Percentiles rank a stretch among this genome's conserved stretches.
These are phyloP conservation scores for Drosophila mercatorum DNA, from an alignment of 2,888 invertebrate species.

Conservation along the genomic window DNA sequence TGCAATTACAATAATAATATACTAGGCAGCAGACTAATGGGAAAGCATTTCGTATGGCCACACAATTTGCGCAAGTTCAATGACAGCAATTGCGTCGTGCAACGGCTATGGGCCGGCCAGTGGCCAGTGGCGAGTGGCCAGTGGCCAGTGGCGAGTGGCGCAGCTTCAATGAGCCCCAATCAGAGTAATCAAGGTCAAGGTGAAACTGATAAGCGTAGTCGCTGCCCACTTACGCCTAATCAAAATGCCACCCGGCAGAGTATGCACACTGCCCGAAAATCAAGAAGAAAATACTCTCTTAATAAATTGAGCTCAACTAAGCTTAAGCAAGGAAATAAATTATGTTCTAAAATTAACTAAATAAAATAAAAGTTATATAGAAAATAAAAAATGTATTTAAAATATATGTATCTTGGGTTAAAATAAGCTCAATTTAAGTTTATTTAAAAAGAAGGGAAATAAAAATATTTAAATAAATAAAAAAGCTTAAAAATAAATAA, in stretches of 20 bases:
- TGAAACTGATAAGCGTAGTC: constrained; percentile 68
- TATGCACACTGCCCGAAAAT: constrained; percentile 42
- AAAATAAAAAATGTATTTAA: no score
- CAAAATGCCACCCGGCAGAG: constrained; percentile 60
- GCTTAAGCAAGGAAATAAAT: no score
- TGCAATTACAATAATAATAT: neutral
- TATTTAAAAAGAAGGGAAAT: neutral
- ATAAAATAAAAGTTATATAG: no score
- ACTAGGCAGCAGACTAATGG: no score
- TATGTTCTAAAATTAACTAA: neutral
- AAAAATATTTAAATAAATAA: no score
- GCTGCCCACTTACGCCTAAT: constrained; percentile 61
- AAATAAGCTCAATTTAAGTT: neutral
- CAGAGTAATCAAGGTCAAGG: constrained; percentile 80
- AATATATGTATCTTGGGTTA: no score
- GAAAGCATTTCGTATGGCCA: neutral
- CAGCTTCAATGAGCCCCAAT: constrained; percentile 58
- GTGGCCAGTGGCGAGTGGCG: constrained; percentile 57
- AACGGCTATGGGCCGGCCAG: no score
- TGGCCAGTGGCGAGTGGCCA: constrained; percentile 57
- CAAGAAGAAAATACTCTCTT: neutral
- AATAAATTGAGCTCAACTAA: no score
- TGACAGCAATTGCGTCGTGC: constrained; percentile 68
- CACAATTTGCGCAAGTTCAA: constrained; percentile 63
- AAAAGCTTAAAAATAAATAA: neutral